These are phyloP conservation scores for Caenorhabditis wallacei DNA, from an alignment of 2,888 invertebrate genomes.

Conservation along the genomic window DNA sequence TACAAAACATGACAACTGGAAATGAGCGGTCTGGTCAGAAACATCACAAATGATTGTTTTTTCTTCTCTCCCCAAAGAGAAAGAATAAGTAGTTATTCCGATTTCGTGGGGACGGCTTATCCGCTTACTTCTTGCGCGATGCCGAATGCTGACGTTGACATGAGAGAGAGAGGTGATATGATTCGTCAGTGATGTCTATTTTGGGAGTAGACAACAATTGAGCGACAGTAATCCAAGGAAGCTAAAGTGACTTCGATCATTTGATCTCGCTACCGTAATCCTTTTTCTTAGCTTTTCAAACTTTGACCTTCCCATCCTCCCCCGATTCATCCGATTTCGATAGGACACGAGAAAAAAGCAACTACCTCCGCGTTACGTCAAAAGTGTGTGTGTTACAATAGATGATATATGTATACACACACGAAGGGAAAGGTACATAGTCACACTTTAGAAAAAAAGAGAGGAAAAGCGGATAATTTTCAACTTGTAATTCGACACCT, in stretches of 20 bases:
- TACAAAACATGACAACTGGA: too few species aligned
- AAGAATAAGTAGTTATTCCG: neutral
- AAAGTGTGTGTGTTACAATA: slow-evolving; percentile 51
- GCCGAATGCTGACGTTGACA: neutral
- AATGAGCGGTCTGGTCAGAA: too few species aligned
- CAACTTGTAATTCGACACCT: slow-evolving; percentile 60
- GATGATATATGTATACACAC: slow-evolving; percentile 24
- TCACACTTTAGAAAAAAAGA: slow-evolving; percentile 48
- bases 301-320: neutral
- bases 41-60: too few species aligned
- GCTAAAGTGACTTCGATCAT: too few species aligned
- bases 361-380: slow-evolving; percentile 25
- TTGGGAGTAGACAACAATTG: neutral
- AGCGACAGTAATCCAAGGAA: too few species aligned
- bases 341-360: neutral
- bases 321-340: too few species aligned
- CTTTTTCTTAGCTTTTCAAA: neutral
- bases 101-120: slow-evolving; percentile 3
- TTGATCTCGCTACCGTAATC: neutral
- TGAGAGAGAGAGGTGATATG: neutral
- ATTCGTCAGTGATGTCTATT: neutral
- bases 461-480: slow-evolving; percentile 45
- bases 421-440: slow-evolving; percentile 23
- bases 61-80: too few species aligned
- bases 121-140: slow-evolving; percentile 27